Evolutionary conservation across 2,888 invertebrate genomes (phyloP), one percentile per base, ranked within the genome.

Genomic region (Miltochrista miniata): DNA sequence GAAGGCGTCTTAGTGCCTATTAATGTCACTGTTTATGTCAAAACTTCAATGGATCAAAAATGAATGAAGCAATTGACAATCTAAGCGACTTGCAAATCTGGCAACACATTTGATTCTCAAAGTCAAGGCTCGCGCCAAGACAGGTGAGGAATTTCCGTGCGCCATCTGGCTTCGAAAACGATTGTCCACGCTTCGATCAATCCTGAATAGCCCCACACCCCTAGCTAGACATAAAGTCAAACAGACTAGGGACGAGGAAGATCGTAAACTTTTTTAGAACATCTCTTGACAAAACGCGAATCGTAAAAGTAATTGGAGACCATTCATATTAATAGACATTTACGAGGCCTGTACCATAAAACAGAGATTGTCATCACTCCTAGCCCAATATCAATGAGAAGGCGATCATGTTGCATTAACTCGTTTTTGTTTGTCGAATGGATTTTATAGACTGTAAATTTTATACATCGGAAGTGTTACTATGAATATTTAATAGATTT

Each of bases 291-390:
- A 90, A 90, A 91, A 91, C 82, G 89, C 88, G 81, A 85, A 87
- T 87, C 89, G 82, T 92, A 92, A 92, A 92, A 87, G 85, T 92
- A 92, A 92, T 92, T 92, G 91, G 86, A 83, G 81, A 83, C 90
- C 87, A 92, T 92, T 92, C 91, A 90, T 91, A 92, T 92, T 91
- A 92, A 91, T 90, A 90, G 92, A 91, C 91, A 80, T 91, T 92
- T 92, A 92, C 87, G 90, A 90, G 79, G 75, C 78, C 82, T 83
- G 77, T 69, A 70, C 85, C 85, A 90, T 91, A 91, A 91, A 91
- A 90, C 87, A 80, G 88, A 88, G 90, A 91, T 90, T 91, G 90
- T 90, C 88, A 86, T 87, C 87, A 81, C 68, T 83, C 68, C 82
- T 89, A 85, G 82, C 78, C 83, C 77, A 87, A 84, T 76, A 76